These are phyloP conservation scores for Apodemia mormo DNA, from an alignment of 2,888 invertebrate species.

Conservation along the genomic window DNA sequence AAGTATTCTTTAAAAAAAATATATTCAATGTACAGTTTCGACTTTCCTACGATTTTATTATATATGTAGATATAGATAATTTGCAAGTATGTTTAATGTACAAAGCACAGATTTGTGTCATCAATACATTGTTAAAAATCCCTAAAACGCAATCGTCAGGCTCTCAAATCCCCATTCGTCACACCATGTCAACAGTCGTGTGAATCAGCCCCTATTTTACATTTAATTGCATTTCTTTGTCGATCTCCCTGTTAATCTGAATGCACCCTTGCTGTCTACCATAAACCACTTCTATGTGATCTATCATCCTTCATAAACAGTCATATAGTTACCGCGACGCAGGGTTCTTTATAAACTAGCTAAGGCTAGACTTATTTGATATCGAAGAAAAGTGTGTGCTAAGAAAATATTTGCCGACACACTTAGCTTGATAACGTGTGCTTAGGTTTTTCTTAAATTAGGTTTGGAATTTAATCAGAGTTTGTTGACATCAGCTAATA, in stretches of 20 bases:
- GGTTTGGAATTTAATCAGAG: conserved; percentile 41
- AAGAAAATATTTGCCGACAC: conserved; percentile 67
- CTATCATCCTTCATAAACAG: conserved; percentile 34
- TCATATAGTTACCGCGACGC: not conserved
- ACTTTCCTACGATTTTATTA: too few species aligned
- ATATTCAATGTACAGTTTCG: too few species aligned
- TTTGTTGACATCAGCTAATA: conserved; percentile 36
- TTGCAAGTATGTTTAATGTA: too few species aligned
- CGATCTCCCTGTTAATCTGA: conserved; percentile 74
- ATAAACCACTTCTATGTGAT: conserved; percentile 44
- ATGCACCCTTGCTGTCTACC: conserved; percentile 70
- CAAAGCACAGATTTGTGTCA: too few species aligned
- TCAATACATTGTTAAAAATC: too few species aligned
- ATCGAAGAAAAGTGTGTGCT: conserved; percentile 65
- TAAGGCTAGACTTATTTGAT: conserved; percentile 68
- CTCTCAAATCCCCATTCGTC: conserved; percentile 66
- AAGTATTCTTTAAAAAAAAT: too few species aligned
- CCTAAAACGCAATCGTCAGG: conserved; percentile 50
- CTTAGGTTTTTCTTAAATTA: conserved; percentile 51
- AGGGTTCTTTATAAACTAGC: conserved; percentile 46
- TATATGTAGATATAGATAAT: too few species aligned
- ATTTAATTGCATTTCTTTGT: conserved; percentile 82
- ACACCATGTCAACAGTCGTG: conserved; percentile 74
- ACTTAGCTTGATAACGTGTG: conserved; percentile 63
- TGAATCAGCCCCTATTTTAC: conserved; percentile 78